A percentile compares a stretch with the other conserved stretches of the same genome.
These are phyloP conservation scores for Calephelis virginiensis DNA, from an alignment of 1,140 invertebrate genomes.

Conservation along the genomic window DNA sequence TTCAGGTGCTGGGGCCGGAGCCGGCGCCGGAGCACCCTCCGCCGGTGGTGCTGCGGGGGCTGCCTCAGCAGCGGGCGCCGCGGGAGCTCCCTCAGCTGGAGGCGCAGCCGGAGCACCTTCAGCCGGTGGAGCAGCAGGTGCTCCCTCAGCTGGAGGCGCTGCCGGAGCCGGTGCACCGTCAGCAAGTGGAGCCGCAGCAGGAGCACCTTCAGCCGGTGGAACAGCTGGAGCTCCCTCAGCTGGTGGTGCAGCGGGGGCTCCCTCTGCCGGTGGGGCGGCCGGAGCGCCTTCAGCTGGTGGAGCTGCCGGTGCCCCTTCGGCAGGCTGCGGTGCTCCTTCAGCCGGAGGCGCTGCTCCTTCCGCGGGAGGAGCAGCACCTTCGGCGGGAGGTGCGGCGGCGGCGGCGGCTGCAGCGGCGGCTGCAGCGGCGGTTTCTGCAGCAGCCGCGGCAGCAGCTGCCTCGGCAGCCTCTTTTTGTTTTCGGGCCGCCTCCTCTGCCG, in stretches of 20 bases:
- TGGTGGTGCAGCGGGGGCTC: slow-evolving; percentile 24
- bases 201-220: slow-evolving; percentile 28
- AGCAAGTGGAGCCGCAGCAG: slow-evolving; percentile 55
- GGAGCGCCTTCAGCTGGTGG: slow-evolving; percentile 57
- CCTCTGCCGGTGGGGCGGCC: slow-evolving; percentile 29
- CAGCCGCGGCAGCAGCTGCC: slow-evolving; percentile 25
- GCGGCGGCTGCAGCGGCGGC: slow-evolving; percentile 49
- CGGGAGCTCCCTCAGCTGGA: slow-evolving; percentile 21
- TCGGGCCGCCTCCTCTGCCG: slow-evolving; percentile 19
- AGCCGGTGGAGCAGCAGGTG: slow-evolving; percentile 21
- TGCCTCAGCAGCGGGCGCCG: slow-evolving; percentile 34
- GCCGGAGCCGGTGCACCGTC: slow-evolving; percentile 43
- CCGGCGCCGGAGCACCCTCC: slow-evolving; percentile 21
- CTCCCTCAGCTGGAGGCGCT: slow-evolving; percentile 38
- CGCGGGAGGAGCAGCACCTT: slow-evolving; percentile 36
- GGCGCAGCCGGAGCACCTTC: slow-evolving; percentile 19
- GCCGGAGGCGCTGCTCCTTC: slow-evolving; percentile 34
- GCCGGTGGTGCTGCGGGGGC: slow-evolving; percentile 29
- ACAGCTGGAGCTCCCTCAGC: slow-evolving; percentile 17
- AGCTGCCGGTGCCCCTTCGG: slow-evolving; percentile 39
- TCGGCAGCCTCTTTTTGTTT: slow-evolving; percentile 16
- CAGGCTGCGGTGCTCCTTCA: slow-evolving; percentile 24
- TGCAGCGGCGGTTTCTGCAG: slow-evolving; percentile 37
- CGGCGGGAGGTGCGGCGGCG: slow-evolving; percentile 29
- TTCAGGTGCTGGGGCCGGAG: slow-evolving; percentile 26